Evolutionary conservation across 2,888 invertebrate genomes (phyloP).

Genomic region (Apotomis capreana): DNA sequence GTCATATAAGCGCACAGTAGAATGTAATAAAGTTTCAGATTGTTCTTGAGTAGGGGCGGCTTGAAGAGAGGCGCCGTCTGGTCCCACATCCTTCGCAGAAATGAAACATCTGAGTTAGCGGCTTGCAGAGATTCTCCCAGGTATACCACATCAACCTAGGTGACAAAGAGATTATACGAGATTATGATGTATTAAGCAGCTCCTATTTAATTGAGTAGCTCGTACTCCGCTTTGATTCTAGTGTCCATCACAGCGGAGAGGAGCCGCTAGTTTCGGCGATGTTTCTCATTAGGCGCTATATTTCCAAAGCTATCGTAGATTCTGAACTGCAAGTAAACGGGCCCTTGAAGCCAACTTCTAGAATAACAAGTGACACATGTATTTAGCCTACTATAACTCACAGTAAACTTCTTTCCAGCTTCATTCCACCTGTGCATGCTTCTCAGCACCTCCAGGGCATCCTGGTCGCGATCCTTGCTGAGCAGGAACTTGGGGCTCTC

Average conservation of each 20-base stretch:
- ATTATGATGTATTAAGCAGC: too few relatives aligned
- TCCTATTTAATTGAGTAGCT: too few relatives aligned
- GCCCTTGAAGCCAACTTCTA: too few relatives aligned
- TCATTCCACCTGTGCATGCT: slow-evolving; percentile 61
- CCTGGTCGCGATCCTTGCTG: slow-evolving; percentile 81
- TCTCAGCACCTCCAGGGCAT: slow-evolving; percentile 76
- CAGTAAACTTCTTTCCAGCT: slow-evolving; percentile 36
- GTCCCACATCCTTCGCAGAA: slow-evolving; percentile 64
- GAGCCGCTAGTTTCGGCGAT: too few relatives aligned
- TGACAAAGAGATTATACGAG: slow-evolving; percentile 6
- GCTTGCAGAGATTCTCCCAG: slow-evolving; percentile 54
- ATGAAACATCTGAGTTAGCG: slow-evolving; percentile 47
- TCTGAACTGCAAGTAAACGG: too few relatives aligned
- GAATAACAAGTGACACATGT: too few relatives aligned
- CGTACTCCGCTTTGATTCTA: too few relatives aligned
- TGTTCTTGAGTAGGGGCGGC: slow-evolving; percentile 66
- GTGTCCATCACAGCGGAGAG: too few relatives aligned
- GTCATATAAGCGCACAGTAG: slow-evolving; percentile 72
- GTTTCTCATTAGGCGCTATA: too few relatives aligned
- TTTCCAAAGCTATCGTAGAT: too few relatives aligned
- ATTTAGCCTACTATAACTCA: background rate
- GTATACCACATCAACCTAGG: slow-evolving; percentile 58
- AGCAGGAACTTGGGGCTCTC: slow-evolving; percentile 91
- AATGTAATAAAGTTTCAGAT: slow-evolving; percentile 66
- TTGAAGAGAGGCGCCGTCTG: slow-evolving; percentile 74